Conservation (phyloP, 2,797 vertebrate genomes). For the Pyrrhura leucotis region DNA sequence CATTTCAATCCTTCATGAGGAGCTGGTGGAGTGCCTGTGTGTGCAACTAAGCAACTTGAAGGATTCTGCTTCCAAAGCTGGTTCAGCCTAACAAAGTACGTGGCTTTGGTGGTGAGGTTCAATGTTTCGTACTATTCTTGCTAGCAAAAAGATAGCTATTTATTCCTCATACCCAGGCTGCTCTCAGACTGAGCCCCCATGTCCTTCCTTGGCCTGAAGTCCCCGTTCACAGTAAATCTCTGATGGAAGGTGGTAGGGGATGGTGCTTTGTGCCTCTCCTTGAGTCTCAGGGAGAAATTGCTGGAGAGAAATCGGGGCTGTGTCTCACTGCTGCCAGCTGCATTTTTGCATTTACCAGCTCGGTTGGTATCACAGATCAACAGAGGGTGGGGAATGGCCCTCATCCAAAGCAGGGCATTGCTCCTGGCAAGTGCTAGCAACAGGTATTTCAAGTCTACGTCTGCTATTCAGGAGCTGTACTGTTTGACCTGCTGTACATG, state of each 20-base stretch:
- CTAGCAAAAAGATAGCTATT: background rate
- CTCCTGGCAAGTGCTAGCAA: constrained; percentile 22
- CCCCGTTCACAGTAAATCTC: background rate
- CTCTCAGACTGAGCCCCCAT: background rate
- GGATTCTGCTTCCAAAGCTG: background rate
- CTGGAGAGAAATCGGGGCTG: background rate
- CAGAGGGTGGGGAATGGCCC: background rate
- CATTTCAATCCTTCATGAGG: background rate
- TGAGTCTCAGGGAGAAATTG: background rate
- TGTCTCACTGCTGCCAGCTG: background rate
- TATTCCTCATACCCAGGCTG: background rate
- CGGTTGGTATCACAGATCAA: background rate
- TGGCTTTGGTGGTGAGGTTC: background rate
- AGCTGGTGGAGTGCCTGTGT: background rate
- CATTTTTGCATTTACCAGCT: background rate
- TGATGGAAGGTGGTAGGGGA: background rate
- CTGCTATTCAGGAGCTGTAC: background rate
- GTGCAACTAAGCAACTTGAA: background rate
- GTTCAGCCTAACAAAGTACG: background rate
- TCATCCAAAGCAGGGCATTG: constrained; percentile 40
- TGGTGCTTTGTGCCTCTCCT: background rate
- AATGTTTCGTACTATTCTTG: background rate
- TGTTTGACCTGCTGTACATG: constrained; percentile 36
- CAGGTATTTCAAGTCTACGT: constrained; percentile 59
- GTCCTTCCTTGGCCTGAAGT: background rate